Conservation (phyloP, 2,797 vertebrate species). For the Rhabdophis nuchalis region DNA sequence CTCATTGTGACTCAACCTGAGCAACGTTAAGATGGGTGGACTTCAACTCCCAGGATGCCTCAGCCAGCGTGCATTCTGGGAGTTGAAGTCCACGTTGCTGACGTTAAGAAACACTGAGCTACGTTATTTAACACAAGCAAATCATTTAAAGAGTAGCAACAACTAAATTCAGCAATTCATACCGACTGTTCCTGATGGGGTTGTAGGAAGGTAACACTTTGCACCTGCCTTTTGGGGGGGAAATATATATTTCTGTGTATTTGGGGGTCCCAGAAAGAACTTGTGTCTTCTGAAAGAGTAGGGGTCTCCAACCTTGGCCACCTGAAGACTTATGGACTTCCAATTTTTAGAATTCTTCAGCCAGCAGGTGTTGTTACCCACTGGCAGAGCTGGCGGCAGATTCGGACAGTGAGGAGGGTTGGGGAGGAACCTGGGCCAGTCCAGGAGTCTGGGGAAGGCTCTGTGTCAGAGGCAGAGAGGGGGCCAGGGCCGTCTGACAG, state of each 20-base stretch:
- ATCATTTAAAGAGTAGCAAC: not conserved
- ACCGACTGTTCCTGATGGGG: not conserved
- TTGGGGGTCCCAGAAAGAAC: not conserved
- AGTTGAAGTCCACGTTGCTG: not conserved
- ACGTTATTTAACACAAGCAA: not conserved
- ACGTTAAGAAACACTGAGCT: not conserved
- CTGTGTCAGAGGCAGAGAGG: no score
- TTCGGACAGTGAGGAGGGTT: no score
- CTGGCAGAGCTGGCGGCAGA: no score
- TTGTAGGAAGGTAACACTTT: not conserved
- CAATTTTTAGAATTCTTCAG: not conserved
- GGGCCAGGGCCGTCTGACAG: no score
- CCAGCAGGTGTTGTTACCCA: not conserved
- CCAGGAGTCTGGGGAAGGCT: no score
- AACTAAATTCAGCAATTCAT: not conserved
- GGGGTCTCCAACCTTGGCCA: not conserved
- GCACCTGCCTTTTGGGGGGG: not conserved
- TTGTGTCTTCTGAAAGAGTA: not conserved
- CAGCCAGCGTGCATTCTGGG: not conserved
- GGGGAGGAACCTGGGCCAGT: no score
- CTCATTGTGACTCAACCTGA: not conserved
- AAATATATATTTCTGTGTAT: not conserved
- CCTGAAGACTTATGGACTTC: not conserved
- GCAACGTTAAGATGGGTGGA: not conserved
- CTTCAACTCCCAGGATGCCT: not conserved